phyloP scores from a whole-genome alignment of 2,797 vertebrate genomes.

The Notoglanidium macrostoma region DNA sequence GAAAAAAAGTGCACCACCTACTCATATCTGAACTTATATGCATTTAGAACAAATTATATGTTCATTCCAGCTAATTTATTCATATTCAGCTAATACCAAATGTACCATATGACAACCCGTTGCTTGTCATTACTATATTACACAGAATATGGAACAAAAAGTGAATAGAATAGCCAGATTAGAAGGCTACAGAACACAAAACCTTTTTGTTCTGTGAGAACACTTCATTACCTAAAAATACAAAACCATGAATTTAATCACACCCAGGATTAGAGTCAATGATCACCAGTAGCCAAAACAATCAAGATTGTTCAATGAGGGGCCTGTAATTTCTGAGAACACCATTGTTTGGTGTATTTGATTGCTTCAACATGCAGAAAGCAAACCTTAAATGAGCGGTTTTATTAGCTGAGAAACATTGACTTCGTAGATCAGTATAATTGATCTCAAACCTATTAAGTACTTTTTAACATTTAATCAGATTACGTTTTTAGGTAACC shows the following conservation, averaged over 20 bases:
- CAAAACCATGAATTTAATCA: background rate
- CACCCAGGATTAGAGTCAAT: background rate
- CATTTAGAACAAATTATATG: background rate
- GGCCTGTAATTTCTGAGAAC: background rate
- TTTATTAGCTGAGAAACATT: background rate
- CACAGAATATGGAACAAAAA: background rate
- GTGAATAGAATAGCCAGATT: background rate
- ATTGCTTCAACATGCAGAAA: background rate
- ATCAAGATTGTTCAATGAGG: background rate
- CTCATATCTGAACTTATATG: background rate
- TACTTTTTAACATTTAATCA: slow-evolving; percentile 7
- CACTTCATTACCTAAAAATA: background rate
- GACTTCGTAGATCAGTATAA: background rate
- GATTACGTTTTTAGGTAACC: background rate
- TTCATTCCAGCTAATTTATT: background rate
- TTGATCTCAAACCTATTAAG: slow-evolving; percentile 1
- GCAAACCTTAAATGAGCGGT: background rate
- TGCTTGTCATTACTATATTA: background rate
- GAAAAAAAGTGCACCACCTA: background rate
- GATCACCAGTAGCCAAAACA: slow-evolving; percentile 2
- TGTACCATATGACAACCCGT: background rate
- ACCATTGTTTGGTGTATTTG: background rate
- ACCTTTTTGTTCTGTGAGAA: background rate
- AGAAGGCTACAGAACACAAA: background rate
- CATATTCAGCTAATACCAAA: background rate